Evolutionary conservation across 2,113 vertebrate species (phyloP).

Genomic region (Grus americana): DNA sequence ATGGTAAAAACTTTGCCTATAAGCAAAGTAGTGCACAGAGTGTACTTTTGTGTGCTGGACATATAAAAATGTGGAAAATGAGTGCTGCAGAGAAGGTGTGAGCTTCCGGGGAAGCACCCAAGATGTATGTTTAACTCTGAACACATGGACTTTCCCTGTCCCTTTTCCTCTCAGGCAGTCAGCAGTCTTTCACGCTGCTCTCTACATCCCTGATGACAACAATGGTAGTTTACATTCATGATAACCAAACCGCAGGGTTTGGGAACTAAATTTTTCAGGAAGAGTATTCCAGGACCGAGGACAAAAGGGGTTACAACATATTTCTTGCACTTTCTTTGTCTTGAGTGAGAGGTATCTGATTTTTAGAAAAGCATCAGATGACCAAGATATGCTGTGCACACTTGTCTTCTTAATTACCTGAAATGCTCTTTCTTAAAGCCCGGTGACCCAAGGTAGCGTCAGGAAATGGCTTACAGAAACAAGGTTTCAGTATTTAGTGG

Average conservation of each 20-base stretch:
- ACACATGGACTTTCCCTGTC: neutral
- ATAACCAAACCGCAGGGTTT: rapidly evolving
- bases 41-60: neutral
- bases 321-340: neutral
- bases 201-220: neutral
- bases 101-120: neutral
- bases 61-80: rapidly evolving
- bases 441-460: neutral
- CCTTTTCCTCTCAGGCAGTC: neutral
- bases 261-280: neutral
- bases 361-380: neutral
- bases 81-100: neutral
- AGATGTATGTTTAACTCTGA: rapidly evolving
- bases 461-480: neutral
- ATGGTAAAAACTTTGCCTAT: neutral
- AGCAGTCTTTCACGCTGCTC: neutral
- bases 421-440: neutral
- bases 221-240: neutral
- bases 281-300: neutral
- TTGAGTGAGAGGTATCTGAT: neutral
- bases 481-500: neutral
- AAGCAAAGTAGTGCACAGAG: neutral
- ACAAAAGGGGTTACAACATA: rapidly evolving
- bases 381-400: neutral
- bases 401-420: neutral